phyloP scores from a whole-genome alignment of 2,797 vertebrate genomes.

The Rhinella marina region DNA sequence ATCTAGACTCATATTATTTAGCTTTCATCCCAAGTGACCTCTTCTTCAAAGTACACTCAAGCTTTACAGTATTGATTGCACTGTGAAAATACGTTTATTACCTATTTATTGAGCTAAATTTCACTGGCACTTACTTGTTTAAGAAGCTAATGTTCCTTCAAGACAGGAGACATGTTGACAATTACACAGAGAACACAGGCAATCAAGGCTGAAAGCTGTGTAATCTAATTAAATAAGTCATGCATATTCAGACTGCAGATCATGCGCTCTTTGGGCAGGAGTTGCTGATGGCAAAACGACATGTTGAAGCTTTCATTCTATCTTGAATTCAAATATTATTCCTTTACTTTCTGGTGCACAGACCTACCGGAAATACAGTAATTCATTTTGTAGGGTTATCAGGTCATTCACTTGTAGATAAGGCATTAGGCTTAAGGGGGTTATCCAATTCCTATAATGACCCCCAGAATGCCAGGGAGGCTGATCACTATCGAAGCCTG shows the following conservation, averaged over 20 bases:
- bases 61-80: constrained; percentile 45
- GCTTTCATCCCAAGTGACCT: constrained; percentile 15
- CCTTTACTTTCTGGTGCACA: constrained; percentile 17
- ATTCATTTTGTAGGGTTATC: background rate
- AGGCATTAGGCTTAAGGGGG: background rate
- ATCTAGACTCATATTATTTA: constrained; percentile 10
- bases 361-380: background rate
- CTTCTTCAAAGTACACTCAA: constrained; percentile 34
- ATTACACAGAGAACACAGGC: constrained; percentile 38
- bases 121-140: constrained; percentile 32
- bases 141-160: constrained; percentile 48
- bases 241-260: constrained; percentile 37
- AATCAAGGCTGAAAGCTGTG: constrained; percentile 53
- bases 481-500: no score
- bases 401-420: background rate
- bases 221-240: constrained; percentile 56
- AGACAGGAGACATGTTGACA: constrained; percentile 30
- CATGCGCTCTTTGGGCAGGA: constrained; percentile 21
- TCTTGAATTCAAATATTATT: background rate
- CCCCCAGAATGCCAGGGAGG: no score
- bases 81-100: constrained; percentile 46
- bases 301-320: background rate
- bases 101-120: constrained; percentile 51
- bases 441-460: no score
- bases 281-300: constrained; percentile 24